phyloP scores from a whole-genome alignment of 2,888 invertebrate genomes.

The Reticulitermes lucifugus region DNA sequence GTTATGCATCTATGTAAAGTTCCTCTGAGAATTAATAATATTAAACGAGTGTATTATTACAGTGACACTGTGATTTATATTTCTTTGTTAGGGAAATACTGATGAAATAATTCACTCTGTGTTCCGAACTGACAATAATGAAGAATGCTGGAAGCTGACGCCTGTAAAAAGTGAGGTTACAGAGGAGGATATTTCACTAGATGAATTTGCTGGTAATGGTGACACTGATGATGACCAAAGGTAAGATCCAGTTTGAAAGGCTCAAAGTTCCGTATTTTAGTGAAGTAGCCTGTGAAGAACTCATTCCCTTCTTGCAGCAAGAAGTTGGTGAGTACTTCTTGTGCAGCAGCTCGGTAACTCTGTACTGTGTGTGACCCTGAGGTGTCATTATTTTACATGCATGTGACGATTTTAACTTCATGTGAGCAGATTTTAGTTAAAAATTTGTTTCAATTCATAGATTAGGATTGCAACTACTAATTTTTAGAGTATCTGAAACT shows the following conservation, averaged over 20 bases:
- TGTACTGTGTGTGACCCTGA: not conserved
- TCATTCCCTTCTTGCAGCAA: not conserved
- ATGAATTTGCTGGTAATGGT: not conserved
- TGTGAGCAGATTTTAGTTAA: no score
- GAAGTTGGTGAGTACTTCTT: not conserved
- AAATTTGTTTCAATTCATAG: no score
- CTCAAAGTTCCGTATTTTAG: not conserved
- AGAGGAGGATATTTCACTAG: not conserved
- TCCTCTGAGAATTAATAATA: no score
- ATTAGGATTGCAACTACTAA: no score
- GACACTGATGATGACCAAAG: constrained; percentile 10
- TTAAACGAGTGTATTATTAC: no score
- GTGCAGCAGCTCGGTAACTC: not conserved
- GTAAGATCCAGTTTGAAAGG: not conserved
- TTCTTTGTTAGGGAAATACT: not conserved
- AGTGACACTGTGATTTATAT: not conserved
- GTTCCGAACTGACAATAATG: constrained; percentile 22
- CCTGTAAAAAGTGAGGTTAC: constrained; percentile 15
- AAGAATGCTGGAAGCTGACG: constrained; percentile 20
- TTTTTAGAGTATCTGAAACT: no score
- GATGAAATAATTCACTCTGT: constrained; percentile 31
- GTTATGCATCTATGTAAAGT: no score
- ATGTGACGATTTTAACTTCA: no score
- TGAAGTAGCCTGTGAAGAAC: not conserved
- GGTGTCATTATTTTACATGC: no score